A percentile compares a stretch with the other conserved stretches of the same genome.
phyloP scores from a whole-genome alignment of 2,888 invertebrate genomes.

The Leptarthrus brevirostris region DNA sequence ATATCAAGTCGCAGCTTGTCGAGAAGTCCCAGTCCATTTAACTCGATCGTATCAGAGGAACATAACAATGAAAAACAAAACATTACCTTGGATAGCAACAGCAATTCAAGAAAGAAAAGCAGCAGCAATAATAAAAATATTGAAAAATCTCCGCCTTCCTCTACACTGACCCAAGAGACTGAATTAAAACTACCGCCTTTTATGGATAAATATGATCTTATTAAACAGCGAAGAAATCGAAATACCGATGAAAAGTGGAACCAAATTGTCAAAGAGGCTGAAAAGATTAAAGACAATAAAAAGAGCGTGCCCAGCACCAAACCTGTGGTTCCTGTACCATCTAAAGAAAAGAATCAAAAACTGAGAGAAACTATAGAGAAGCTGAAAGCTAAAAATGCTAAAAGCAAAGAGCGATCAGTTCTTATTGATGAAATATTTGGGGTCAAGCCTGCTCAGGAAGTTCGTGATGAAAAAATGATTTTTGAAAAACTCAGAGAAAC shows the following conservation, averaged over 20 bases:
- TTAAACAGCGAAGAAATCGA: constrained; percentile 72
- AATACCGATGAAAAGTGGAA: constrained; percentile 58
- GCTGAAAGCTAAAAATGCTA: constrained; percentile 69
- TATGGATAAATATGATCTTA: constrained; percentile 73
- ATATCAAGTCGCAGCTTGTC: constrained; percentile 60
- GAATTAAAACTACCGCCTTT: constrained; percentile 63
- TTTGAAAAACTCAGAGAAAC: constrained; percentile 53
- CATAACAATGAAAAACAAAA: background rate
- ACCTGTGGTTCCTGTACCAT: constrained; percentile 45
- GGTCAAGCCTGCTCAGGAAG: constrained; percentile 53
- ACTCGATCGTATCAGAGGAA: background rate
- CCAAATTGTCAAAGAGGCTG: constrained; percentile 59
- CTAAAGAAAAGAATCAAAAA: constrained; percentile 68
- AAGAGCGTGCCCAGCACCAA: constrained; percentile 66
- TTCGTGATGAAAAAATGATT: constrained; percentile 50
- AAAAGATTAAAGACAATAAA: constrained; percentile 55
- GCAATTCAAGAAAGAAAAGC: constrained; percentile 5
- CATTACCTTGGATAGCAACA: background rate
- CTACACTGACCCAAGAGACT: constrained; percentile 6
- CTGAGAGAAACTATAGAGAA: constrained; percentile 73
- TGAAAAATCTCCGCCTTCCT: background rate
- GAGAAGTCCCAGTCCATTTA: constrained; percentile 48
- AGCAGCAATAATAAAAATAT: constrained; percentile 1
- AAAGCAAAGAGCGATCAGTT: constrained; percentile 54
- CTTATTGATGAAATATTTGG: constrained; percentile 54